Base-by-base conservation (phyloP, 2,797 vertebrate genomes). In the Typhlichthys eigenmanni region DNA sequence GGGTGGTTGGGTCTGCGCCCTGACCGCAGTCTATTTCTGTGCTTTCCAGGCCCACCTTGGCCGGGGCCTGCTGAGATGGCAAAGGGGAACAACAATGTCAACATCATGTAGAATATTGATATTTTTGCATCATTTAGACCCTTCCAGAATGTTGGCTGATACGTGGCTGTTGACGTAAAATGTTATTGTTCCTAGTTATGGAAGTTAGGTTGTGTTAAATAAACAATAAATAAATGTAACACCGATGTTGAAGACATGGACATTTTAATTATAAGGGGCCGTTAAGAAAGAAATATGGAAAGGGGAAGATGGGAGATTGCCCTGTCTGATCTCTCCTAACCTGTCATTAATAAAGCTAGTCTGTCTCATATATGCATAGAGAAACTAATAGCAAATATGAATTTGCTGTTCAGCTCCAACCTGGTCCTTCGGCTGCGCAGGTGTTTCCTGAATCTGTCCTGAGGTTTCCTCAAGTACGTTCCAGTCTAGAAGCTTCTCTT, bases 401-500 rank as follows among this genome's bases (percentile, higher is more conserved):
- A 49, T 49, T 49, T 49, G 14, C 47, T 50, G 48, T 50, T 50
- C 48, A 16, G n/a, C 16, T 56, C 55, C 47, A 62, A 87, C 85
- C 85, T 84, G 75, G 4, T 72, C 48, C 24, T 61, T n/a, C 0
- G 17, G 58, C 10, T 62, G 68, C 7, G 29, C 19, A 9, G 55
- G 2, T n/a, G 51, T 64, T 12, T 47, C 16, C 50, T 51, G 9
- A 8, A 14, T 16, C 0, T 6, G 47, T 52, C 4, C 43, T 48
- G 12, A 43, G 61, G 50, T 19, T 49, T 83, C 77, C 45, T 74
- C 85, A 10, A 5, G 10, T 4, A 69, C 14, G 0, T 82, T 87
- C 85, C 93, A 94, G 61, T 89, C 83, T 46, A 84, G 72, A 1
- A 93, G 79, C 68, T 74, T 87, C 56, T 86, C 84, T 62, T 83